Percentiles rank a stretch among this genome's conserved stretches.
These are phyloP conservation scores for Heliothis peltigera DNA, from an alignment of 2,888 invertebrate genomes.

Conservation along the genomic window DNA sequence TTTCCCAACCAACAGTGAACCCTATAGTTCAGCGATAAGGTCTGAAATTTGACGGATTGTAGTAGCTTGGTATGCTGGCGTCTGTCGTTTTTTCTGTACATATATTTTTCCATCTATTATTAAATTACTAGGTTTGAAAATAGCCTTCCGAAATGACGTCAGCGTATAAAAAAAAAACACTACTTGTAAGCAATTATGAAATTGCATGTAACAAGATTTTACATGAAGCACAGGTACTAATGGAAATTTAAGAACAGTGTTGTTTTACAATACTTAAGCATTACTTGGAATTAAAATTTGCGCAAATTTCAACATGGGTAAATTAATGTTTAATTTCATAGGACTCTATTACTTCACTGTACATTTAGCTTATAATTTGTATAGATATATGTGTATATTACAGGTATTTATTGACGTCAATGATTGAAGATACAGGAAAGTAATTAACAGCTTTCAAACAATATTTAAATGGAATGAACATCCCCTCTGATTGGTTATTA, in stretches of 20 bases:
- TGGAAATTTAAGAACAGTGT: not conserved
- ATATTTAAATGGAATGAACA: not conserved
- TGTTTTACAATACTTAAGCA: not conserved
- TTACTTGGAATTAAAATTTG: too few species aligned
- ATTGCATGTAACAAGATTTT: not conserved
- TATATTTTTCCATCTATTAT: not conserved
- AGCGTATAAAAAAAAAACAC: not conserved
- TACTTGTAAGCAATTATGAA: not conserved
- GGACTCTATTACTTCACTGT: too few species aligned
- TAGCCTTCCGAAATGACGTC: not conserved
- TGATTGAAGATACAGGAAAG: not conserved
- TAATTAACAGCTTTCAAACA: not conserved
- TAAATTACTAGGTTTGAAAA: slow-evolving; percentile 2
- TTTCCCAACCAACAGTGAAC: too few species aligned
- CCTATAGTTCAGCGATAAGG: too few species aligned
- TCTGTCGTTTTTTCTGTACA: too few species aligned
- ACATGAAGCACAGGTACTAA: not conserved
- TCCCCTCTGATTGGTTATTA: not conserved
- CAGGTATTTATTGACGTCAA: not conserved
- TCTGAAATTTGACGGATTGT: too few species aligned
- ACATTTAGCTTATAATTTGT: too few species aligned
- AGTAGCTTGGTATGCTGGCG: too few species aligned
- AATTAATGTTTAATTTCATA: too few species aligned
- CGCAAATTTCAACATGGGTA: too few species aligned
- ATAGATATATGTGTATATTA: too few species aligned